Percentiles rank a stretch among this genome's conserved stretches.
Conservation (phyloP, 2,888 invertebrate genomes). For the Norana najaformis region DNA sequence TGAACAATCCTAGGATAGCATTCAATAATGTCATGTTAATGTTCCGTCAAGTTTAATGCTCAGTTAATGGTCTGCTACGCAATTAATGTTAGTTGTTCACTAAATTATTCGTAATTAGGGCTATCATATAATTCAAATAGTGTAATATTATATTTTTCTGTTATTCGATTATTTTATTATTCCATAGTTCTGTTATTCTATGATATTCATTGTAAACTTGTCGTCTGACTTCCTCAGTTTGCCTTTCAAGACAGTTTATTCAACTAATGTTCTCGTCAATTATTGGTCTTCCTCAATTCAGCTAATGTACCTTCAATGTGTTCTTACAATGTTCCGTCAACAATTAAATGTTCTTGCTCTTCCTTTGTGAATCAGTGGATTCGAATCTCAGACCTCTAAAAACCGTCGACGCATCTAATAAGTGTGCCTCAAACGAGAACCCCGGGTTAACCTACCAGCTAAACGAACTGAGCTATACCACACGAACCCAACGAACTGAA, state of each 20-base stretch:
- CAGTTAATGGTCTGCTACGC: too few relatives aligned
- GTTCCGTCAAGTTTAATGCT: too few relatives aligned
- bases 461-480: too few relatives aligned
- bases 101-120: too few relatives aligned
- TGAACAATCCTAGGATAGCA: background rate
- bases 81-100: too few relatives aligned
- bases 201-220: background rate
- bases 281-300: background rate
- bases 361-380: background rate
- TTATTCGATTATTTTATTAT: too few relatives aligned
- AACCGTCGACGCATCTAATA: background rate
- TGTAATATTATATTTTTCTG: too few relatives aligned
- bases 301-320: background rate
- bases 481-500: background rate
- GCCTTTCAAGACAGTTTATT: background rate
- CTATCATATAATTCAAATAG: too few relatives aligned
- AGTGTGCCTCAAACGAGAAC: background rate
- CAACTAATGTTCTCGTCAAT: background rate
- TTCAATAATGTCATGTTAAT: background rate
- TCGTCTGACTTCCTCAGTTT: background rate
- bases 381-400: background rate
- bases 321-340: background rate
- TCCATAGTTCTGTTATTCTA: too few relatives aligned
- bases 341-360: too few relatives aligned
- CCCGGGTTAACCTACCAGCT: background rate